phyloP scores from a whole-genome alignment of 1,140 invertebrate species.

The Ganaspis sp. region DNA sequence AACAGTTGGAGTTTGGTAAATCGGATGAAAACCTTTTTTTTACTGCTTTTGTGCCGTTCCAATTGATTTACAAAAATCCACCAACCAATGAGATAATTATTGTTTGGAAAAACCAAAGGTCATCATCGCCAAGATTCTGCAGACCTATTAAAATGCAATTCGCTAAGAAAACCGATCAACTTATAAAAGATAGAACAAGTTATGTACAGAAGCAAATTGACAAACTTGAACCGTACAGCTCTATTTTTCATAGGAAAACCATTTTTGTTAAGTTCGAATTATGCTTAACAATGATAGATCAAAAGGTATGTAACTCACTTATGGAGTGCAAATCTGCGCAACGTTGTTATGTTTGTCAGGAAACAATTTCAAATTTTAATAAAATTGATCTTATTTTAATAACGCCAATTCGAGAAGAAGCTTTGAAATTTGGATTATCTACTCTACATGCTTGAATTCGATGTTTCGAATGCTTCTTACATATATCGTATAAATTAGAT shows the following conservation, averaged over 20 bases:
- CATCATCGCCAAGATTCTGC: slow-evolving; percentile 62
- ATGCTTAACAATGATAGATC: slow-evolving; percentile 69
- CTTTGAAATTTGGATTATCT: slow-evolving; percentile 62
- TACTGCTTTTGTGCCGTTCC: slow-evolving; percentile 55
- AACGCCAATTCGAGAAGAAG: slow-evolving; percentile 42
- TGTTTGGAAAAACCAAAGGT: slow-evolving; percentile 61
- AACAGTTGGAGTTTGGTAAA: slow-evolving; percentile 52
- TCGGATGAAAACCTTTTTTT: slow-evolving; percentile 54
- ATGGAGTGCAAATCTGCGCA: slow-evolving; percentile 62
- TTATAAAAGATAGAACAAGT: slow-evolving; percentile 47
- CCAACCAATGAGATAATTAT: slow-evolving; percentile 40
- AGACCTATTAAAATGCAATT: slow-evolving; percentile 60
- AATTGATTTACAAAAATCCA: slow-evolving; percentile 31
- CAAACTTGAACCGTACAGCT: slow-evolving; percentile 40
- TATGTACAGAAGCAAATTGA: slow-evolving; percentile 53
- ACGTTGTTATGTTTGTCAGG: slow-evolving; percentile 65
- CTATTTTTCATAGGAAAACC: slow-evolving; percentile 39
- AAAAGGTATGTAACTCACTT: slow-evolving; percentile 68
- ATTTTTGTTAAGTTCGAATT: slow-evolving; percentile 50
- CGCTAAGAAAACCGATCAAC: slow-evolving; percentile 54
- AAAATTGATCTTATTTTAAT: slow-evolving; percentile 43
- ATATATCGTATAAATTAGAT: slow-evolving; percentile 59
- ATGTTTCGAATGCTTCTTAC: slow-evolving; percentile 60
- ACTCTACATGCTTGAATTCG: slow-evolving; percentile 63
- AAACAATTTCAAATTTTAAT: slow-evolving; percentile 64